Evolutionary conservation across 1,140 invertebrate species (phyloP).

Genomic region (Megalonaias nervosa): DNA sequence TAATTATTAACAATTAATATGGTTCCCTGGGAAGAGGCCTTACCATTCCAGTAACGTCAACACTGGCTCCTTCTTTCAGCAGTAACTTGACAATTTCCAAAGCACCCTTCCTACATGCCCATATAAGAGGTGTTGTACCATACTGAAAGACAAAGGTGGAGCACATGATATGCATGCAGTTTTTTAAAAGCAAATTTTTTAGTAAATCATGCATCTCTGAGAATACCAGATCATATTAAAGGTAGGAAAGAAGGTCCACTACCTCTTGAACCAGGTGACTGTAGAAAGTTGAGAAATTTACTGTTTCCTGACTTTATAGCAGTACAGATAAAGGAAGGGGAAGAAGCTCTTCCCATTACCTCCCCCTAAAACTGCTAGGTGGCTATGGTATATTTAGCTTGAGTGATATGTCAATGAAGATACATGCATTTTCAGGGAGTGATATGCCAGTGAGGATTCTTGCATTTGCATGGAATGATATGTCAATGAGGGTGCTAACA

Average conservation of each 20-base stretch:
- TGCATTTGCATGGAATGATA: too few species aligned
- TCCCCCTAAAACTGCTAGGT: too few species aligned
- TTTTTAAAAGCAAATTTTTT: neutral
- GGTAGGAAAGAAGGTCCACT: too few species aligned
- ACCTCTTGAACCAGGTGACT: too few species aligned
- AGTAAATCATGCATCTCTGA: too few species aligned
- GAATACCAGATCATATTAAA: too few species aligned
- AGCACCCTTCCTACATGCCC: conserved; percentile 91
- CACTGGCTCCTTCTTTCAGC: conserved; percentile 86
- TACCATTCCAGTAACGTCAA: conserved; percentile 90
- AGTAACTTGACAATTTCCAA: conserved; percentile 88
- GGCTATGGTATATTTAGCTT: neutral
- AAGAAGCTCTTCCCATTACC: neutral
- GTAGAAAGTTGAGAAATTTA: neutral
- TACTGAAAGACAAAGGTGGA: conserved; percentile 76
- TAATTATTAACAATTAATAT: conserved; percentile 1
- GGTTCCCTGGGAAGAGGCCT: conserved; percentile 21
- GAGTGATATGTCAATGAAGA: neutral
- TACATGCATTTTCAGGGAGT: too few species aligned
- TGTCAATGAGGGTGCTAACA: too few species aligned
- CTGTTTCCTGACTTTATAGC: neutral
- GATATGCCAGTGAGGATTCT: too few species aligned
- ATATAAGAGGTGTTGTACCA: conserved; percentile 96
- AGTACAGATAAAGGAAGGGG: neutral
- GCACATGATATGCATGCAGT: neutral